These are phyloP conservation scores for Nowickia ferox DNA, from an alignment of 2,888 invertebrate species.

Conservation along the genomic window DNA sequence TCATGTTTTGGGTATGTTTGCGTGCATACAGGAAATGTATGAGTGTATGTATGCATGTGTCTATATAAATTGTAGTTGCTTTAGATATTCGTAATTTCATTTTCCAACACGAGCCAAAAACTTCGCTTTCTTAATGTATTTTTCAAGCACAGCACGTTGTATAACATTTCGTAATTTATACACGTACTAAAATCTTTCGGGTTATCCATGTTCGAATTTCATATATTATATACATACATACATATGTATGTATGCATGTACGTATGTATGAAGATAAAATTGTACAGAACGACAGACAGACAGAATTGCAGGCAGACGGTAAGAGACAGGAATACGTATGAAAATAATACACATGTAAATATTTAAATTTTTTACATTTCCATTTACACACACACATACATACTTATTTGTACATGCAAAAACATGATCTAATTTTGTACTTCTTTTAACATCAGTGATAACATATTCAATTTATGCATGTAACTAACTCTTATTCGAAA, in stretches of 20 bases:
- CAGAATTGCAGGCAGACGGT: neutral
- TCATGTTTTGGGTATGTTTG: neutral
- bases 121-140: slow-evolving; percentile 28
- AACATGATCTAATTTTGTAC: neutral
- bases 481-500: neutral
- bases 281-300: neutral
- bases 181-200: slow-evolving; percentile 48
- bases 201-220: slow-evolving; percentile 5
- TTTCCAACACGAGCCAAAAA: slow-evolving; percentile 10
- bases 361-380: neutral
- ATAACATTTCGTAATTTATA: slow-evolving; percentile 52
- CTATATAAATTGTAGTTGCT: neutral
- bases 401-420: neutral
- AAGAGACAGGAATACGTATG: slow-evolving; percentile 3
- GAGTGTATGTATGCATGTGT: neutral
- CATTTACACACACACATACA: too few species aligned
- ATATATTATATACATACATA: neutral
- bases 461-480: neutral
- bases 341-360: neutral
- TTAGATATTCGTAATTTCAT: slow-evolving; percentile 13
- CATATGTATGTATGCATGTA: neutral
- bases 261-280: neutral
- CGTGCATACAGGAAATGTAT: neutral
- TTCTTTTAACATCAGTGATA: neutral
- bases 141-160: slow-evolving; percentile 44